Evolutionary conservation across 2,113 vertebrate species (phyloP), one percentile per base, ranked within the genome.

Genomic region (Plecturocebus donacophilus): DNA sequence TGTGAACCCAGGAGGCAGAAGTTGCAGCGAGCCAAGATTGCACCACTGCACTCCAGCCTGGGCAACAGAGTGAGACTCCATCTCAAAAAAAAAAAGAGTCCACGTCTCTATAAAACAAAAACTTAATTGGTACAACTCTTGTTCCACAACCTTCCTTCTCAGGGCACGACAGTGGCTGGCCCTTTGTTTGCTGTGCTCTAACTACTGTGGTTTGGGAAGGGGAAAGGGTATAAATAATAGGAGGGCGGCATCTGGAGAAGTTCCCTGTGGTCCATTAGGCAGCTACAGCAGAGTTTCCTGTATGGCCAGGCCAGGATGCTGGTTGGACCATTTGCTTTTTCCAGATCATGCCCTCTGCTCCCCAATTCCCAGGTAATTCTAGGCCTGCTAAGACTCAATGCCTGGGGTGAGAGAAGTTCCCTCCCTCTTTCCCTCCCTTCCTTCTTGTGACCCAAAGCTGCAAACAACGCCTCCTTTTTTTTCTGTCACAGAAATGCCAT

Each of bases 111-210:
- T 25, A 66, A 82, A 76, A 68, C 40, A 68, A 89, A 82, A 66
- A 7, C 10, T 61, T 76, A 8, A 21, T 7, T 12, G 58, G n/a
- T 19, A 17, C 30, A 52, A 2, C 32, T 81, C 38, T 56, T 66
- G 25, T 56, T 42, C 40, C n/a, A 45, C 6, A 7, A 21, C 23
- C 3, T 68, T 71, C n/a, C 82, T 38, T 70, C 35, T 90, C 20
- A 45, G 40, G 49, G 61, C 52, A 64, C 7, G 66, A 73, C 54
- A 7, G 32, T 0, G 38, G 17, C 30, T 42, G 17, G 21, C n/a
- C 52, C 42, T 32, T 40, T 0, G 0, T 5, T 21, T 52, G 12
- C 27, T 12, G 5, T 8, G 27, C 38, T 9, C 10, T n/a, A 25
- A 40, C 54, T 13, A 6, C n/a, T 8, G 54, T 2, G 54, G 13